Base-by-base conservation (phyloP, 2,797 vertebrate species). In the Peromyscus aztecus region DNA sequence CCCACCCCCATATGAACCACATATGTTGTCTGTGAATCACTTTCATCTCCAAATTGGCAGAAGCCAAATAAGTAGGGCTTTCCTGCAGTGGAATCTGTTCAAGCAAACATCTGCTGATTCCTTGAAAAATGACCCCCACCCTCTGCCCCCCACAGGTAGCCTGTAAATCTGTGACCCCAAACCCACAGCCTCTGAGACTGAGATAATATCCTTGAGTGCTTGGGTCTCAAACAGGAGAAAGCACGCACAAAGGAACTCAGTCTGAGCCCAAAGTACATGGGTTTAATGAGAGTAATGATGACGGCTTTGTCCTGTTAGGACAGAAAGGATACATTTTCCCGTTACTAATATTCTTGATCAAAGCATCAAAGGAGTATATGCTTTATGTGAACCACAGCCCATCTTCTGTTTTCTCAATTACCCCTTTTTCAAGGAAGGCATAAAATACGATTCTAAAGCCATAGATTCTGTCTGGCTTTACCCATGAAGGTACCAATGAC, bases 331-430 rank as follows among this genome's bases (percentile, higher is more conserved):
- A 96, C 55, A 37, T 94, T 95, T 96, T 96, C 97, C 94, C 94
- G 83, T 98, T 97, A 94, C 91, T 96, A 97, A 98, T 76, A 96
- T 90, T 95, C 95, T 97, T 95, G 85, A 97, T 97, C 94, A 96
- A 96, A 96, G 91, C 97, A 95, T 85, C 96, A 96, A 97, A 97
- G 95, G 95, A 93, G 97, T 96, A 96, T 96, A 95, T 97, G 97
- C 91, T 92, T 96, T 91, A 85, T 86, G 34, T 96, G 97, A 98
- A 95, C 75, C 57, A 63, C 69, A 61, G 94, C 91, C 95, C 87
- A 55, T 88, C 96, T 96, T 95, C 90, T 95, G 71, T 83, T 95
- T 94, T 95, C 63, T 91, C 92, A 96, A 90, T 96, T 80, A 98
- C 77, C 96, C 85, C 90, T 89, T 95, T 94, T 82, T 93, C 89